Evolutionary conservation across 1,140 invertebrate genomes (phyloP).

Genomic region (Heliconius himera): DNA sequence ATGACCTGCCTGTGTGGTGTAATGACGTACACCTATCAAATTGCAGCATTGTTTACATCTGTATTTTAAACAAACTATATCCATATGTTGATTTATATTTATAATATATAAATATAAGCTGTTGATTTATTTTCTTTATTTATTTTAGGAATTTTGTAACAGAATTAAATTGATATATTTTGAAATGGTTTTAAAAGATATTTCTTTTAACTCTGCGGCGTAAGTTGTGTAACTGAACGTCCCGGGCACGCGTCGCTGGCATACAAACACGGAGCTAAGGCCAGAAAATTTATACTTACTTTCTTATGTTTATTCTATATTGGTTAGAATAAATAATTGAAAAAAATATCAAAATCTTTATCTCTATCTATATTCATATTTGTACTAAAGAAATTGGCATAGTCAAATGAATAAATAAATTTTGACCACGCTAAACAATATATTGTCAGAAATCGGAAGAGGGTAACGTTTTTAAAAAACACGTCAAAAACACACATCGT

Average conservation of each 20-base stretch:
- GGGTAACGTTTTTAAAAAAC: no score
- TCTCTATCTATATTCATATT: no score
- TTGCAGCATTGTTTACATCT: neutral
- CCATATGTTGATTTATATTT: neutral
- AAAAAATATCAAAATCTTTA: no score
- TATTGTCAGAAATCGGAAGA: no score
- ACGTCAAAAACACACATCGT: no score
- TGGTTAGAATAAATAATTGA: neutral
- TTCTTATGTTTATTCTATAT: neutral
- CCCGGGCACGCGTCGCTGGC: constrained; percentile 19
- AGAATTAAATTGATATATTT: neutral
- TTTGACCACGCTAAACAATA: no score
- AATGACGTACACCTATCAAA: constrained; percentile 7
- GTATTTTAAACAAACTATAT: neutral
- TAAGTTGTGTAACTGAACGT: constrained; percentile 27
- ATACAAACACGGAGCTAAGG: neutral
- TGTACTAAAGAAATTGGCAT: no score
- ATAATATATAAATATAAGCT: no score
- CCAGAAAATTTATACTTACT: constrained; percentile 6
- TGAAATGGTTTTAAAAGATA: neutral
- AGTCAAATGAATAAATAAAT: no score
- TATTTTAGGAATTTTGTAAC: neutral
- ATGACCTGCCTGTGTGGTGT: neutral
- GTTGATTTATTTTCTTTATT: neutral
- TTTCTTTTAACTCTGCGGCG: neutral